Conservation (phyloP, 2,888 invertebrate species). For the Sabellastarte sp. region DNA sequence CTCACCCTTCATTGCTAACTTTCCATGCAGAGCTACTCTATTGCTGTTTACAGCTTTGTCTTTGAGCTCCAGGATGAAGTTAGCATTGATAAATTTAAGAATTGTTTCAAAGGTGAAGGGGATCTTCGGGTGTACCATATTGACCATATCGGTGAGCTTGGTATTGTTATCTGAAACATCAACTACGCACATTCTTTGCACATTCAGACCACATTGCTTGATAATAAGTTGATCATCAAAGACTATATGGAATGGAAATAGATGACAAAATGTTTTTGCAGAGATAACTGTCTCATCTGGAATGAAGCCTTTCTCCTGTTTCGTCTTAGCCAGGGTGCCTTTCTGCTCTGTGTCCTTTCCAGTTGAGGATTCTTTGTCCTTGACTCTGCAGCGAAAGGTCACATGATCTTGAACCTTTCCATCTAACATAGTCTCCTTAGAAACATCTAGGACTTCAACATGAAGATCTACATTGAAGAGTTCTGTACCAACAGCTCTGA, state of each 20-base stretch:
- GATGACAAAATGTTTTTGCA: conserved; percentile 42
- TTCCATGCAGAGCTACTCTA: too few species aligned
- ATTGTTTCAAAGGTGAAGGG: conserved; percentile 42
- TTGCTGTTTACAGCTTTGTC: too few species aligned
- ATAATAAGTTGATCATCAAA: conserved; percentile 45
- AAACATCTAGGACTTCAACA: conserved; percentile 31
- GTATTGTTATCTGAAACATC: too few species aligned
- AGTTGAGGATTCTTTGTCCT: background rate
- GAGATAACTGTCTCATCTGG: conserved; percentile 19
- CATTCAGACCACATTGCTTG: conserved; percentile 40
- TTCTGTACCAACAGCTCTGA: conserved; percentile 43
- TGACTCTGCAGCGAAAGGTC: conserved; percentile 5
- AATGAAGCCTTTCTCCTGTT: background rate
- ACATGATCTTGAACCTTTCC: conserved; percentile 6
- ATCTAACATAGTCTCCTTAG: background rate
- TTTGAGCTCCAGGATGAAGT: conserved; percentile 34
- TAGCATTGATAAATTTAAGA: conserved; percentile 46
- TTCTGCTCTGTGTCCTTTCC: background rate
- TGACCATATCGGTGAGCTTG: background rate
- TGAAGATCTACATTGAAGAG: conserved; percentile 39
- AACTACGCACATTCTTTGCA: conserved; percentile 35
- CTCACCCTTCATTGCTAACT: too few species aligned
- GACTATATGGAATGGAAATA: conserved; percentile 53
- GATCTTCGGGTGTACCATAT: conserved; percentile 39
- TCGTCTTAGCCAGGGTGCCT: background rate